Evolutionary conservation across 2,797 vertebrate species (phyloP).

Genomic region (Clarias pachynema): DNA sequence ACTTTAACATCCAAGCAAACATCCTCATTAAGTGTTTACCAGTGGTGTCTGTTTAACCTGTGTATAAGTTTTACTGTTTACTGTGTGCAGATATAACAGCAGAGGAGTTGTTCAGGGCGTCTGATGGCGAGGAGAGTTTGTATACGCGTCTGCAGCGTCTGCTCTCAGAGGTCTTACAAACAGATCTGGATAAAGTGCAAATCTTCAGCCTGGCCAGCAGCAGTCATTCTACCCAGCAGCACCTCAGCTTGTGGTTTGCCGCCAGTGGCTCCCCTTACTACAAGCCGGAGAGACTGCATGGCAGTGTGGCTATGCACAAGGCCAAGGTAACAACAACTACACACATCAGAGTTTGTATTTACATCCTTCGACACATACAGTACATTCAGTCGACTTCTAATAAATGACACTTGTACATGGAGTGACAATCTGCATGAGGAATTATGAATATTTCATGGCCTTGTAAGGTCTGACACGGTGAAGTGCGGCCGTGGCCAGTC

Average conservation of each 20-base stretch:
- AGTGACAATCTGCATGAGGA: conserved; percentile 15
- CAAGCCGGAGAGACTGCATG: conserved; percentile 83
- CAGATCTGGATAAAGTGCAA: conserved; percentile 72
- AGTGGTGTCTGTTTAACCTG: background rate
- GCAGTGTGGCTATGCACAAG: conserved; percentile 79
- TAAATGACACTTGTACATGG: conserved; percentile 17
- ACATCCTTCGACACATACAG: conserved; percentile 14
- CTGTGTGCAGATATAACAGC: conserved; percentile 75
- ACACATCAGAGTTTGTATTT: conserved; percentile 14
- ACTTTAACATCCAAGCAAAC: background rate
- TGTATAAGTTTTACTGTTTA: background rate
- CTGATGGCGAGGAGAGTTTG: conserved; percentile 69
- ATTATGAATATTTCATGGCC: conserved; percentile 63
- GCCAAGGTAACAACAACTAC: conserved; percentile 69
- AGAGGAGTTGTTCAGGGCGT: conserved; percentile 77
- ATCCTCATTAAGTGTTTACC: background rate
- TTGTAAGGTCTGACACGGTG: conserved; percentile 59
- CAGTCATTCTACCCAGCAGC: conserved; percentile 54
- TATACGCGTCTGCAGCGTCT: conserved; percentile 74
- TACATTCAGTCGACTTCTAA: conserved; percentile 25
- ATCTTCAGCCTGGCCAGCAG: conserved; percentile 81
- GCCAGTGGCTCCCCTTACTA: conserved; percentile 79
- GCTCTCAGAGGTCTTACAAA: conserved; percentile 79
- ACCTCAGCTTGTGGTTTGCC: conserved; percentile 82
- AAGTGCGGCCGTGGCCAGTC: conserved; percentile 31